A percentile compares a stretch with the other conserved stretches of the same genome.
Evolutionary conservation across 2,113 vertebrate genomes (phyloP).

Genomic region (Brienomyrus brachyistius): DNA sequence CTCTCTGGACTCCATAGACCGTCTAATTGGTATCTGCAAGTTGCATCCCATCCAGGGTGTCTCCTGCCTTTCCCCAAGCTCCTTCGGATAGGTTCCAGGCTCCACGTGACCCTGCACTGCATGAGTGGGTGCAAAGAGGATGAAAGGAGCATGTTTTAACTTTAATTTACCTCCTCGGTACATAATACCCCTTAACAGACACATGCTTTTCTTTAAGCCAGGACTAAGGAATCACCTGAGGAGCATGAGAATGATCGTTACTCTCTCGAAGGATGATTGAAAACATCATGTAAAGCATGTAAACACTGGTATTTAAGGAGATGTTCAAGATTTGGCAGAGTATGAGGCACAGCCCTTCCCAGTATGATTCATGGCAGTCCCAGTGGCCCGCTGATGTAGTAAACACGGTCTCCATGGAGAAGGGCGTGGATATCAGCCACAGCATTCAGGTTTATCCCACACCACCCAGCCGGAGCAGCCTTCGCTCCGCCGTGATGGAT

Average conservation of each 20-base stretch:
- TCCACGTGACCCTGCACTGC: neutral
- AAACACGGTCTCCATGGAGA: conserved; percentile 23
- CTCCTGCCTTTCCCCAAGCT: neutral
- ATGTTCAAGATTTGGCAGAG: neutral
- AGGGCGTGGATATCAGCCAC: neutral
- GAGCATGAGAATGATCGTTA: neutral
- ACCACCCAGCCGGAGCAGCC: neutral
- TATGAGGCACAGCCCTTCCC: neutral
- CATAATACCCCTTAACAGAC: neutral
- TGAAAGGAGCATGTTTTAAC: neutral
- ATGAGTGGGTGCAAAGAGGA: neutral
- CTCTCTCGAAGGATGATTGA: neutral
- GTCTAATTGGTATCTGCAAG: no score
- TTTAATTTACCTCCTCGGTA: neutral
- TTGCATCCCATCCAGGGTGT: no score
- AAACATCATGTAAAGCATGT: neutral
- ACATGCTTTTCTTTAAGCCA: neutral
- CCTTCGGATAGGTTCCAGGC: neutral
- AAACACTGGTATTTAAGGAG: neutral
- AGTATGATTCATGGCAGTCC: neutral
- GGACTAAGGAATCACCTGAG: neutral
- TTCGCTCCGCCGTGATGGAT: neutral
- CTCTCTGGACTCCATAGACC: neutral
- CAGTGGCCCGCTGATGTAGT: conserved; percentile 6
- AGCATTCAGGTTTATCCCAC: neutral